Evolutionary conservation across 2,113 vertebrate species (phyloP).

Genomic region (Xenus cinereus): DNA sequence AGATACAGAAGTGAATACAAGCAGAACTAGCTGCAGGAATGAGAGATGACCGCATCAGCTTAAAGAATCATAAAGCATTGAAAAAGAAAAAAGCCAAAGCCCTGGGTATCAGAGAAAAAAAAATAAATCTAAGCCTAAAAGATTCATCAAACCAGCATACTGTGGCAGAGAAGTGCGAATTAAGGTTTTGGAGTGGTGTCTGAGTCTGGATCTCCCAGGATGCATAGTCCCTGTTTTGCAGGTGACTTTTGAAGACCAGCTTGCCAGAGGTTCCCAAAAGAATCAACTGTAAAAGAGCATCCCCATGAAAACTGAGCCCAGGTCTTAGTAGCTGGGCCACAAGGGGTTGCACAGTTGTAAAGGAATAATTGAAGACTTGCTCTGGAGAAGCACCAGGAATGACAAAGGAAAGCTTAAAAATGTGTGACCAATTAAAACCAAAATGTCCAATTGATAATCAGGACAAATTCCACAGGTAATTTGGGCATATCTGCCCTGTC

Average conservation of each 20-base stretch:
- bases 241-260: not conserved
- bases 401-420: not conserved
- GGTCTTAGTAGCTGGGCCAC: not conserved
- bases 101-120: not conserved
- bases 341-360: not conserved
- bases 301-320: not conserved
- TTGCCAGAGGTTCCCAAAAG: not conserved
- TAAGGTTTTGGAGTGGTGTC: not conserved
- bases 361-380: not conserved
- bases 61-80: not conserved
- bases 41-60: not conserved
- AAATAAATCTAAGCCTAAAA: not conserved
- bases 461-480: not conserved
- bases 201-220: not conserved
- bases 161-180: not conserved
- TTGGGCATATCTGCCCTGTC: too few relatives aligned
- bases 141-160: not conserved
- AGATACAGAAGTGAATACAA: not conserved
- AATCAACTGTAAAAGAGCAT: not conserved
- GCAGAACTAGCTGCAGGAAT: not conserved
- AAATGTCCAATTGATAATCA: not conserved
- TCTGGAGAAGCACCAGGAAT: not conserved
- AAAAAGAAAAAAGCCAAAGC: not conserved
- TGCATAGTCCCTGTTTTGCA: not conserved
- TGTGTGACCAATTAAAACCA: not conserved